Evolutionary conservation across 2,888 invertebrate genomes (phyloP), one percentile per base, ranked within the genome.

Genomic region (Leistus spinibarbis): DNA sequence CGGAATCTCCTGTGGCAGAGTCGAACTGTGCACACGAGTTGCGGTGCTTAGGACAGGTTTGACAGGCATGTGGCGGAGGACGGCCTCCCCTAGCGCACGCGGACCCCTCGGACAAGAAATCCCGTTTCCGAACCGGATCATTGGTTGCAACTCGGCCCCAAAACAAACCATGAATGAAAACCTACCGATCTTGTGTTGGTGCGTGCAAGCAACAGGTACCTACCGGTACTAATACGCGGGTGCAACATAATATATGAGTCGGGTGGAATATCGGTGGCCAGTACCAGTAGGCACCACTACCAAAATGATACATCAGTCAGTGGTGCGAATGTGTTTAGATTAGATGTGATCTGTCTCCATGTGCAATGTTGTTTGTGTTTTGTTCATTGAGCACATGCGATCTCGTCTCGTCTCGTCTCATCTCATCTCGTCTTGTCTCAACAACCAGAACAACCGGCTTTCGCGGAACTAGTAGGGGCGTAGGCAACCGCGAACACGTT

Each of bases 381-480:
- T 67, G 62, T 73, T 67, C 67, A 73, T 67, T 73, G 67, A 73
- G 73, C 57, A 71, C 71, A 71, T 56, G 71, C 71, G 64, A 64
- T 65, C 71, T 64, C 71, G 71, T 60, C 53, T 7, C 57, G 57
- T 57, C 57, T 69, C 70, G 63, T n/a, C 54, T 63, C 70, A 70
- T 54, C 63, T 63, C 53, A 62, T 63, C 70, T 62, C 70, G 70
- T 54, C 53, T 7, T 24, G 57, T 57, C n/a, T 69, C 71, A 62
- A 60, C 27, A 23, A 67, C 73, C 66, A 73, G 73, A 60, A 67
- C 73, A 73, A 73, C 73, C 73, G 66, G 73, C 73, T 73, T 67
- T 73, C 62, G 73, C 73, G 24, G 83, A 83, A 84, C 83, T 83
- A 84, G 84, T 84, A 83, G 83, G 84, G 83, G 83, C 83, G 84